A percentile compares a stretch with the other conserved stretches of the same genome.
phyloP scores from a whole-genome alignment of 1,140 invertebrate genomes.

The Charaxes varanes region DNA sequence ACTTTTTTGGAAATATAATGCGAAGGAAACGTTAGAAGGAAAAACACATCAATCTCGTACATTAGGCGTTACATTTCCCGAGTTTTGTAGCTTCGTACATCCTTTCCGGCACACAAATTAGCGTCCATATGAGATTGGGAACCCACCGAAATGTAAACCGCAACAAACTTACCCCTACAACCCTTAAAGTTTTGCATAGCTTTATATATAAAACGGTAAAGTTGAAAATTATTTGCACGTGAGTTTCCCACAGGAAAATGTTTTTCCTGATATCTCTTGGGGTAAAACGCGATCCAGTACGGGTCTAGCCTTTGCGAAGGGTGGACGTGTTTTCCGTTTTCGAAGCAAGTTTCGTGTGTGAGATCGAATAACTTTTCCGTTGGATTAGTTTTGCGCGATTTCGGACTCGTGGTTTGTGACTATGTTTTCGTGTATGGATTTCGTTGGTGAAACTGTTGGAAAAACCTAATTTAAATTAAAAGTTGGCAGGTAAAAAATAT shows the following conservation, averaged over 20 bases:
- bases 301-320: constrained; percentile 14
- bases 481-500: constrained; percentile 10
- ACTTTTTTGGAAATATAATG: constrained; percentile 4
- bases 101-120: constrained; percentile 45
- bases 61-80: constrained; percentile 30
- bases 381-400: constrained; percentile 2
- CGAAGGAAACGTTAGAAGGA: constrained; percentile 20
- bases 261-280: constrained; percentile 23
- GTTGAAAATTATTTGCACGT: constrained; percentile 9
- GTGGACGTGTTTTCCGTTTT: constrained; percentile 11
- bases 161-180: constrained; percentile 9
- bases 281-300: constrained; percentile 25
- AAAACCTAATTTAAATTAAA: constrained; percentile 5
- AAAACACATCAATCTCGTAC: constrained; percentile 36
- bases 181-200: background rate
- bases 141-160: constrained; percentile 33
- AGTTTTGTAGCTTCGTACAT: constrained; percentile 25
- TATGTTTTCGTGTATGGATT: constrained; percentile 5
- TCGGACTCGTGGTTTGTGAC: constrained; percentile 3
- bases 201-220: constrained; percentile 3
- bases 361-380: constrained; percentile 17
- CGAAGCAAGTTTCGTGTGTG: constrained; percentile 23
- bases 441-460: constrained; percentile 5
- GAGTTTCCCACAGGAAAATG: constrained; percentile 16
- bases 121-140: constrained; percentile 43